These are phyloP conservation scores for Lucilia cuprina DNA, from an alignment of 1,140 invertebrate genomes.

Conservation along the genomic window DNA sequence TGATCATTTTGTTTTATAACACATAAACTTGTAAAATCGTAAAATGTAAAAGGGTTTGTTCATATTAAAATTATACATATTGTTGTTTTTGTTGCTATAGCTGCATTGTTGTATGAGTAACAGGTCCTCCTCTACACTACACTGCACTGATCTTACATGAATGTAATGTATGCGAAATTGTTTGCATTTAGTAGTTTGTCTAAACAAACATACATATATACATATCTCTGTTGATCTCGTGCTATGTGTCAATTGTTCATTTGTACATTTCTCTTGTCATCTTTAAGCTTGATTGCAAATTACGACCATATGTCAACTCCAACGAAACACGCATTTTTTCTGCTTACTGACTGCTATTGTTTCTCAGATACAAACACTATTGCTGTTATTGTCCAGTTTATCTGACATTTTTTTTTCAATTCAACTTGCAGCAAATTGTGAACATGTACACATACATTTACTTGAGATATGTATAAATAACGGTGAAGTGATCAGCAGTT, in stretches of 20 bases:
- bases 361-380: too few species aligned
- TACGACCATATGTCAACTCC: constrained; percentile 54
- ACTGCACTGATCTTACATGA: background rate
- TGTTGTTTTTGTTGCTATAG: background rate
- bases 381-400: constrained; percentile 11
- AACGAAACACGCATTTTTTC: constrained; percentile 25
- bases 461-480: background rate
- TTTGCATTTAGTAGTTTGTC: too few species aligned
- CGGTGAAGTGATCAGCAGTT: background rate
- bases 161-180: constrained; percentile 15
- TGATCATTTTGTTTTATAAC: constrained; percentile 25
- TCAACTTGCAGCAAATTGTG: background rate
- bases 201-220: too few species aligned
- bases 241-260: constrained; percentile 62
- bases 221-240: constrained; percentile 45
- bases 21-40: background rate
- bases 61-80: background rate
- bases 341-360: too few species aligned
- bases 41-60: constrained; percentile 7
- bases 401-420: background rate
- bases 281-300: constrained; percentile 62
- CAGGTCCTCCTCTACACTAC: constrained; percentile 43
- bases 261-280: constrained; percentile 63
- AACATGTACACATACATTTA: background rate
- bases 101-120: constrained; percentile 38